Evolutionary conservation across 2,888 invertebrate species (phyloP).

Genomic region (Lumbricus terrestris): DNA sequence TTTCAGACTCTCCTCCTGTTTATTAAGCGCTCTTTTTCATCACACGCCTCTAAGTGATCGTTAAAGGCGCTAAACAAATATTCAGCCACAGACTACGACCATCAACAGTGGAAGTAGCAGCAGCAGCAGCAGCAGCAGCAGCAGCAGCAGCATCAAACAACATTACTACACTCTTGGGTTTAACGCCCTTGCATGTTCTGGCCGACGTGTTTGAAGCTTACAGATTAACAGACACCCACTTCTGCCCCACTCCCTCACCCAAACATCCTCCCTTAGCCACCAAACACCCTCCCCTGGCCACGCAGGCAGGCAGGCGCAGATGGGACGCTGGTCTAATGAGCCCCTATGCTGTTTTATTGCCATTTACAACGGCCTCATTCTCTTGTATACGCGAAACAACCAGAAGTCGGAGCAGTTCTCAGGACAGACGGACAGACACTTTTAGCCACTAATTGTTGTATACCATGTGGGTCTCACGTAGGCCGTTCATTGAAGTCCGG

Average conservation of each 20-base stretch:
- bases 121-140: not conserved
- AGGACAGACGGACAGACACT: not conserved
- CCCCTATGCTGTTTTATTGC: not conserved
- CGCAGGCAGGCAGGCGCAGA: not conserved
- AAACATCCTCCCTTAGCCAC: not conserved
- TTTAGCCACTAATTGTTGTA: not conserved
- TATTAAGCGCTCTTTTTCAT: not conserved
- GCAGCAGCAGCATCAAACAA: not conserved
- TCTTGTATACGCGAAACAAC: not conserved
- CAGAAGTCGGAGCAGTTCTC: not conserved
- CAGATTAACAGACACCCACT: not conserved
- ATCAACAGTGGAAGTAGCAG: not conserved
- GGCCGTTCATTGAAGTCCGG: no score
- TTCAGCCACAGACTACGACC: not conserved
- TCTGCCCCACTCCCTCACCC: not conserved
- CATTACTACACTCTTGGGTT: not conserved
- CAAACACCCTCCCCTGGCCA: not conserved
- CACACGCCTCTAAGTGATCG: not conserved
- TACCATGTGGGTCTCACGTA: not conserved
- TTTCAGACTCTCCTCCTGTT: not conserved
- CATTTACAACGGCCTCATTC: not conserved
- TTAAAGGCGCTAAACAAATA: not conserved
- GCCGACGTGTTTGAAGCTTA: not conserved
- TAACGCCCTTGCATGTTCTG: not conserved
- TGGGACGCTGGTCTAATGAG: not conserved